Base-by-base conservation (phyloP, 2,113 vertebrate species). In the Polypterus senegalus region DNA sequence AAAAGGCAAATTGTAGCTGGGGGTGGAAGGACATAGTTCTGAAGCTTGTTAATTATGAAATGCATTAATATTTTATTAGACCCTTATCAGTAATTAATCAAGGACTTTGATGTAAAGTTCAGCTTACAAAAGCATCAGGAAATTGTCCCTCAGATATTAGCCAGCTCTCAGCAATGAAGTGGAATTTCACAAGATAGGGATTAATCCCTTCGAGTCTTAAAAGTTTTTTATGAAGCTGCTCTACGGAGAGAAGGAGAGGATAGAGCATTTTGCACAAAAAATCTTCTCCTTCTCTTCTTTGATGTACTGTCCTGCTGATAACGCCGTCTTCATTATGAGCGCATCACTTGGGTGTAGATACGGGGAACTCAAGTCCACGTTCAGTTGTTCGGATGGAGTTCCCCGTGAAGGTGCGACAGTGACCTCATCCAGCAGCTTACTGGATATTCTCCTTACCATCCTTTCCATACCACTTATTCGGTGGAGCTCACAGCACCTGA, bases 71-170 rank as follows among this genome's bases (percentile, higher is more conserved):
- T 85, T 92, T 91, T 86, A 91, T 88, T 87, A 87, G 80, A 70
- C 79, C 77, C 85, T 88, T 88, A 89, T 90, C 84, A 84, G 88
- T 83, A 91, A 89, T 86, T 89, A 91, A 89, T 90, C 83, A 86
- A 61, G 69, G 74, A 71, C 85, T 91, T 86, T 86, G 79, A 89
- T 88, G 78, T 84, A 87, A 90, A 91, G 84, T 90, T 90, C 83
- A 86, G 69, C 76, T 85, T 81, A 76, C 74, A 83, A 86, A 90
- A 80, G 73, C 74, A 75, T 63, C 7, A 59, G 66, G 71, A 79
- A 82, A 86, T 48, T 66, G 71, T 70, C 79, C 70, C 74, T 81
- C 70, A 71, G 67, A 79, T 73, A 66, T 4, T 58, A 74, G 7
- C 4, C 46, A 69, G 62, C 49, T 62, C 67, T 72, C 62, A 67